Percentiles rank a stretch among this genome's conserved stretches.
These are phyloP conservation scores for Lordiphosa collinella DNA, from an alignment of 1,140 invertebrate genomes.

Conservation along the genomic window DNA sequence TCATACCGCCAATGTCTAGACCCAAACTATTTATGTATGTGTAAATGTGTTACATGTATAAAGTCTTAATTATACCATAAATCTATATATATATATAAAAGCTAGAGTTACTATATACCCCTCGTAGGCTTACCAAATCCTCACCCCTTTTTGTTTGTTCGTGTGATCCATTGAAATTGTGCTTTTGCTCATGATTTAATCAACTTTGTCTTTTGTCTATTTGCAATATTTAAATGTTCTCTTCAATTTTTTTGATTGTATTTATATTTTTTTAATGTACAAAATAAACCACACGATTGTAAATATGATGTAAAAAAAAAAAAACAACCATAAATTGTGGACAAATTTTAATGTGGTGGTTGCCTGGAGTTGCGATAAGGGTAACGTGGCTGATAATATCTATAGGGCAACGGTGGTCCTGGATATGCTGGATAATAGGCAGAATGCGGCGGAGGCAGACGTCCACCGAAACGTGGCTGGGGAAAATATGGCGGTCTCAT, in stretches of 20 bases:
- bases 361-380: constrained; percentile 28
- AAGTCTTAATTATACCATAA: constrained; percentile 41
- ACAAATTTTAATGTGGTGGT: constrained; percentile 21
- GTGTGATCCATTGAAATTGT: constrained; percentile 38
- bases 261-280: constrained; percentile 71
- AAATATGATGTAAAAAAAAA: constrained; percentile 56
- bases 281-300: constrained; percentile 68
- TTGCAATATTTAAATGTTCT: constrained; percentile 63
- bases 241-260: constrained; percentile 40
- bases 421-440: background rate
- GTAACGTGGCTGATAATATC: constrained; percentile 17
- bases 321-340: constrained; percentile 23
- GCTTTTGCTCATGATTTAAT: constrained; percentile 60
- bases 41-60: constrained; percentile 33
- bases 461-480: constrained; percentile 13
- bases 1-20: background rate
- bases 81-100: too few relatives aligned
- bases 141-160: constrained; percentile 34
- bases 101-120: background rate
- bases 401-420: background rate
- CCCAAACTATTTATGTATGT: constrained; percentile 46
- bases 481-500: background rate
- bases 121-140: constrained; percentile 21
- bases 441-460: constrained; percentile 14
- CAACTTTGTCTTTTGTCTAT: constrained; percentile 36